Evolutionary conservation across 2,888 invertebrate species (phyloP), one percentile per base, ranked within the genome.

Genomic region (Amblyteles armatorius): DNA sequence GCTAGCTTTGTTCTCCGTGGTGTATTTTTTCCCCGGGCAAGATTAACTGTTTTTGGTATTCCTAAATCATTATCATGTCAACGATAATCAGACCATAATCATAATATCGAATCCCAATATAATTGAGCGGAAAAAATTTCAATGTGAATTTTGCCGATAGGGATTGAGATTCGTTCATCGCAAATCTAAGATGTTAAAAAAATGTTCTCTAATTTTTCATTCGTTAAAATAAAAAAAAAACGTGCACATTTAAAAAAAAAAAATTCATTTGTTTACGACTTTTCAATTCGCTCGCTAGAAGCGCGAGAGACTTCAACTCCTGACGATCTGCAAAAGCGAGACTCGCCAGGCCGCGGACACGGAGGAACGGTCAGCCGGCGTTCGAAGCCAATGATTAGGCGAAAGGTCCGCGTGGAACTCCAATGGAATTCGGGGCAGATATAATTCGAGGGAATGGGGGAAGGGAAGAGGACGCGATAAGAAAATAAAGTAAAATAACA

Each of bases 291-390:
- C n/a, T 52, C 33, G 36, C 13, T 13, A 3, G 19, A 44, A 19
- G 22, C 9, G 22, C 22, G 65, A 72, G 79, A 79, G 79, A 80
- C 48, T 71, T 79, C 36, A 57, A 79, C 44, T 69, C 79, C 48
- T 36, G 60, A 50, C 19, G 60, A 63, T 44, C 48, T 33, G 69
- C 69, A 63, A 40, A 79, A 36, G 79, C 79, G 73, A 57, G 60
- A 57, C 57, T 71, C 71, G 26, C 2, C 13, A 11, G 16, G 36
- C n/a, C 16, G 9, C 48, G 11, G 16, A 22, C 3, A 13, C 40
- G 11, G 11, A 11, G 19, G 19, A 68, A 44, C 26, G 60, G 60
- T 74, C 60, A 29, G 29, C 29, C 40, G n/a, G 26, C 48, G 22
- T 63, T 44, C 29, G n/a, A 29, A 65, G 65, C 33, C 50, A 29